Evolutionary conservation across 1,140 invertebrate genomes (phyloP), one percentile per base, ranked within the genome.

Genomic region (Drosophila mauritiana): DNA sequence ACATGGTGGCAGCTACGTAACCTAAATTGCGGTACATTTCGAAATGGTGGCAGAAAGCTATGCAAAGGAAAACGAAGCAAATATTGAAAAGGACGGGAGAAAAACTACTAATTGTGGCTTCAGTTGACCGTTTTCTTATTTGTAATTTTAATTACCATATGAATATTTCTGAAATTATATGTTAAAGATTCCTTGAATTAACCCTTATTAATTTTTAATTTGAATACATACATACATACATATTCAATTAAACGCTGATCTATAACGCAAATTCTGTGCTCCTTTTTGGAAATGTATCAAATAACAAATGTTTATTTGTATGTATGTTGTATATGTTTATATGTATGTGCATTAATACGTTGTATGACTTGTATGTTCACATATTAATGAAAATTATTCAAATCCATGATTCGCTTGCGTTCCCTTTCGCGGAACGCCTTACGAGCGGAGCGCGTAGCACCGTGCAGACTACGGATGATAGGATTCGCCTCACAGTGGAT

Each of bases 351-450:
- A 31, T 31, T 31, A 8, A 31, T 31, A 10, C 7, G 1, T 2
- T 22, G 20, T 22, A 22, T 22, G 20, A 17, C 17, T 17, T 17
- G 20, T 22, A 22, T 22, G 20, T 22, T 22, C 20, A 22, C 3
- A 22, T 2, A 22, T 22, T 22, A 22, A 22, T 1, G 20, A 22
- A 22, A 22, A 22, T 2, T 22, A 22, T 22, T 22, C 20, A 22
- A 22, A 22, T 22, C 20, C 20, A 22, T 15, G 12, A 69, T 59
- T 6, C 80, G 80, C 2, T 4, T 12, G 11, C 75, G 73, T 17
- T 81, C 61, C 3, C 10, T 3, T 4, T 52, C 37, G 0, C 80
- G 80, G 3, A 83, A 78, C 8, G 56, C 8, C 2, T 68, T 57
- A 0, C 74, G 62, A 3, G 10, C 25, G 0, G 62, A 8, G 6